Percentiles rank a stretch among this genome's conserved stretches.
Evolutionary conservation across 2,888 invertebrate genomes (phyloP).

Genomic region (Rhimphoctona megacephalus): DNA sequence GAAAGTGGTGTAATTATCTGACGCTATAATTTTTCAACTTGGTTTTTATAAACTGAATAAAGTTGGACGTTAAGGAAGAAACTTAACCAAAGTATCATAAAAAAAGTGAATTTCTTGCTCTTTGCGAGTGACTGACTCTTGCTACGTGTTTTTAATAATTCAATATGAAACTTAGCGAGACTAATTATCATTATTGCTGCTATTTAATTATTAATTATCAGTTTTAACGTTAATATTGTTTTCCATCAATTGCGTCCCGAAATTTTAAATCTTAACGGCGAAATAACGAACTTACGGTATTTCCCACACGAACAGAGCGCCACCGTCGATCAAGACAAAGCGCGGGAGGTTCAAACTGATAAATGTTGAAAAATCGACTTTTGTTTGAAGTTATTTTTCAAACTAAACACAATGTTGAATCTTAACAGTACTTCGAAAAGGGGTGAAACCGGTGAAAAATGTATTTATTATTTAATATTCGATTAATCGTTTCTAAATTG

Average conservation of each 20-base stretch:
- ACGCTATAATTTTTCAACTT: not conserved
- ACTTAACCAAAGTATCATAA: constrained; percentile 9
- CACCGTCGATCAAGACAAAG: not conserved
- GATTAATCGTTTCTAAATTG: not conserved
- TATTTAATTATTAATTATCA: not conserved
- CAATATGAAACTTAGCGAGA: not conserved
- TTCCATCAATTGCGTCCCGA: not conserved
- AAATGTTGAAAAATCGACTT: not conserved
- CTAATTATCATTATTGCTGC: not conserved
- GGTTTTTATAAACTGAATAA: not conserved
- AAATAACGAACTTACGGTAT: not conserved
- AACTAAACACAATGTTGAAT: not conserved
- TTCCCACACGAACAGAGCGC: constrained; percentile 18
- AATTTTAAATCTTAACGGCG: constrained; percentile 58
- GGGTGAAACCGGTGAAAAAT: constrained; percentile 4
- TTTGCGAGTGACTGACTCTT: not conserved
- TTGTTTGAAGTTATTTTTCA: not conserved
- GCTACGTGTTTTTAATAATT: not conserved
- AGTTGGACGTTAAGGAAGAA: not conserved
- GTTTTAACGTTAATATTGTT: not conserved
- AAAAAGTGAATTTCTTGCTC: not conserved
- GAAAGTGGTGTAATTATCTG: not conserved
- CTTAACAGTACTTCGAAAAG: constrained; percentile 10
- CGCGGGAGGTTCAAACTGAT: constrained; percentile 6
- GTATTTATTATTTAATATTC: constrained; percentile 4